Base-by-base conservation (phyloP, 2,113 vertebrate genomes). In the Noctilio leporinus region DNA sequence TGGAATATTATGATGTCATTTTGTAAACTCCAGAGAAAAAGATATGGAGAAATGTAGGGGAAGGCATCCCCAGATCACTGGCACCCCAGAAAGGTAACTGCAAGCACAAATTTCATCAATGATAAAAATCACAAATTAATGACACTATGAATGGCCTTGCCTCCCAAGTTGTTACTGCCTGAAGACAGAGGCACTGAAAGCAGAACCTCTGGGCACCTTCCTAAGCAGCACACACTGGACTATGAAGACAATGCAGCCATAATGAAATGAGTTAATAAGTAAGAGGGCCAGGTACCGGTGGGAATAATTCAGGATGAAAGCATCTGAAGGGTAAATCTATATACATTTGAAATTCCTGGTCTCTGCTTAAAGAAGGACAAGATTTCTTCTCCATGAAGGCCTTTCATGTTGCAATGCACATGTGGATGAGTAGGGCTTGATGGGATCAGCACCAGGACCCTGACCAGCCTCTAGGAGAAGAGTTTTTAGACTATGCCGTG, bases 341-440 rank as follows among this genome's bases (percentile, higher is more conserved):
- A 15, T 7, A 43, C 87, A 26, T n/a, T 65, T 57, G 64, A 35
- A 35, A 38, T 51, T 40, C 73, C 78, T 43, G 53, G 35, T 86
- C 43, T 49, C 88, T 69, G 43, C 53, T 57, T 51, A 11, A 35
- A 57, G 28, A 10, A 84, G 33, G 26, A 40, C 7, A 2, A 0
- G 10, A 11, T 43, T 4, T 7, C n/a, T 55, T 92, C 43, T 43
- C 14, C 64, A 14, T 20, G 12, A 22, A 92, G 62, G 17, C 35
- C 12, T 51, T 43, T 67, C 9, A 4, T 3, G 53, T 30, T 55
- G 70, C 1, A 5, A 20, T 1, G 3, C 20, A 67, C 5, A 0
- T 14, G 9, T 35, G 22, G 6, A 40, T 38, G 47, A 19, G 26
- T 9, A 5, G 57, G n/a, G 14, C 30, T 38, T 69, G 16, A 40